Percentiles rank a stretch among this genome's conserved stretches.
Conservation (phyloP, 2,888 invertebrate genomes). For the Plutella xylostella region DNA sequence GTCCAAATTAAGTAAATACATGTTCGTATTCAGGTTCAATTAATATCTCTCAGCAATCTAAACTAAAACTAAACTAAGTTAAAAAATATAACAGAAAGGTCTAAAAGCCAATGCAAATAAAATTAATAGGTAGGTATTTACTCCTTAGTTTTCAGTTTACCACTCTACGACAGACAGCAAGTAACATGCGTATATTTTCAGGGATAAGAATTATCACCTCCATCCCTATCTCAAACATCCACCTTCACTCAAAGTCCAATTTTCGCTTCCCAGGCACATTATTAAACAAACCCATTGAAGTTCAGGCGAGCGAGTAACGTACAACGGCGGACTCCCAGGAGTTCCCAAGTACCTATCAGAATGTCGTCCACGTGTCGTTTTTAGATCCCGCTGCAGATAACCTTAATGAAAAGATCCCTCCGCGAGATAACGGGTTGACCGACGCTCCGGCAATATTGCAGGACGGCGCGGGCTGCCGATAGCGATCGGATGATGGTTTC, state of each 20-base stretch:
- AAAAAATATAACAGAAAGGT: no score
- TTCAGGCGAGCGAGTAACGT: constrained; percentile 1
- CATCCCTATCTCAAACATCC: background rate
- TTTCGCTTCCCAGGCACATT: constrained; percentile 7
- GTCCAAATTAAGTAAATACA: no score
- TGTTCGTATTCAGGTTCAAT: background rate
- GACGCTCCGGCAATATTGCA: background rate
- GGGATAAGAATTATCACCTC: no score
- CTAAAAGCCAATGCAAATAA: no score
- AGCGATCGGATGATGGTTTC: background rate
- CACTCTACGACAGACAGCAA: no score
- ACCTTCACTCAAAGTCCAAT: background rate
- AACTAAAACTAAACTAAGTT: background rate
- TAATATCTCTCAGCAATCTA: background rate
- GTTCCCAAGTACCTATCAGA: constrained; percentile 16
- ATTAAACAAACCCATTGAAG: constrained; percentile 17
- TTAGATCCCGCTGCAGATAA: constrained; percentile 35
- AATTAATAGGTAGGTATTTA: no score
- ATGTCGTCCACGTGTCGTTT: constrained; percentile 43
- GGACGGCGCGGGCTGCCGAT: constrained; percentile 4
- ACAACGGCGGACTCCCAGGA: background rate
- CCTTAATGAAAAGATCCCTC: constrained; percentile 64
- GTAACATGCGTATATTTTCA: no score
- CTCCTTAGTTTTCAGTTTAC: no score
- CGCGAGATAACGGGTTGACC: constrained; percentile 27